Conservation (phyloP, 2,113 vertebrate species). For the Smithornis capensis region DNA sequence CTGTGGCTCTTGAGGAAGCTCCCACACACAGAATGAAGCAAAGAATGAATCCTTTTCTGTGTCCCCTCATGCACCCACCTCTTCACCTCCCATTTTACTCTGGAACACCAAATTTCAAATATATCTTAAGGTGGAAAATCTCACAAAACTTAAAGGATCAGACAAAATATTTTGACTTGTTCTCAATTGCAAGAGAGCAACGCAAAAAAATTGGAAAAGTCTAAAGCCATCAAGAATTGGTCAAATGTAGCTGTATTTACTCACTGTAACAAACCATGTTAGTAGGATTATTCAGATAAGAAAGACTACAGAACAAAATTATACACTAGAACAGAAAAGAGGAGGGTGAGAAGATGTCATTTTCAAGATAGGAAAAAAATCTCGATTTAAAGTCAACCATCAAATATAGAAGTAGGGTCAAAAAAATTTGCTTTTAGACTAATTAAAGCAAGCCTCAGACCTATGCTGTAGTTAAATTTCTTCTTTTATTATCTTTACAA, state of each 20-base stretch:
- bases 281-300: not conserved
- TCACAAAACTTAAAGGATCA: not conserved
- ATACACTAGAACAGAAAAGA: not conserved
- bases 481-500: not conserved
- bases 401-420: not conserved
- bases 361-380: not conserved
- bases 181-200: not conserved
- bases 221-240: not conserved
- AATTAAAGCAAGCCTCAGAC: not conserved
- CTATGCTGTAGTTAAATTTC: not conserved
- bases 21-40: not conserved
- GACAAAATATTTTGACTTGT: not conserved
- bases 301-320: not conserved
- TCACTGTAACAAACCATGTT: not conserved
- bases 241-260: not conserved
- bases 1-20: not conserved
- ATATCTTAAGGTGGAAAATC: not conserved
- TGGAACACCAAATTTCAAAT: not conserved
- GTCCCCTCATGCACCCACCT: accelerated
- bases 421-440: not conserved
- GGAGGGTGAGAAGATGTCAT: not conserved
- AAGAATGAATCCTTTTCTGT: not conserved
- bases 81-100: not conserved
- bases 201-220: not conserved
- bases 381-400: not conserved